Evolutionary conservation across 2,113 vertebrate species (phyloP), one percentile per base, ranked within the genome.

Genomic region (Muscicapa adusta): DNA sequence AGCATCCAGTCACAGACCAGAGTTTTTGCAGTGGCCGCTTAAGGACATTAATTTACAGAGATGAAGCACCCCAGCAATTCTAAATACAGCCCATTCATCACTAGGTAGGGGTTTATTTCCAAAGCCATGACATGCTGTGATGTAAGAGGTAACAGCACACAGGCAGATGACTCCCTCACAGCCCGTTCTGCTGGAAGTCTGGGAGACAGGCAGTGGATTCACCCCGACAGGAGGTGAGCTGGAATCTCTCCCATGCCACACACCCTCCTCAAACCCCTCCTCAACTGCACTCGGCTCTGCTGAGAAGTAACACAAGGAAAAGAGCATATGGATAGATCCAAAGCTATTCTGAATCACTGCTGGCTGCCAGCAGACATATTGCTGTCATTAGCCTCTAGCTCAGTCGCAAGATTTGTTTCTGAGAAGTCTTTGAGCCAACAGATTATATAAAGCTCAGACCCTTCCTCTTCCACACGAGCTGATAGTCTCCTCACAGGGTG

Each of bases 331-430:
- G 87, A 33, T 3, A 8, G 71, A 85, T 62, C 50, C 88, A 19
- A 76, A 90, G 82, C 53, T 42, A 33, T 18, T 57, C 74, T 4
- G 45, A 56, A 18, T 60, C 50, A 8, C 78, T 6, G 77, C 88
- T 83, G 88, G 56, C 71, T 47, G 85, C 92, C 91, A 85, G 78
- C 88, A 90, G 76, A 75, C 68, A n/a, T 72, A 63, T 53, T 68
- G 71, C 92, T 90, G 88, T 57, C 85, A 85, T 89, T 79, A 88
- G 91, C 88, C 90, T 54, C 79, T 10, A 85, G 85, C 82, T 75
- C 78, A 12, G 45, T 57, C 1, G 3, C 54, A 38, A 45, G 20
- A 80, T 72, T 73, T 65, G 79, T 43, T 76, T 85, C 85, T 40
- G 88, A 60, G 33, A 70, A 83, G 60, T 24, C 82, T 85, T 47